Evolutionary conservation across 2,888 invertebrate genomes (phyloP).

Genomic region (Drosophila basisetae): DNA sequence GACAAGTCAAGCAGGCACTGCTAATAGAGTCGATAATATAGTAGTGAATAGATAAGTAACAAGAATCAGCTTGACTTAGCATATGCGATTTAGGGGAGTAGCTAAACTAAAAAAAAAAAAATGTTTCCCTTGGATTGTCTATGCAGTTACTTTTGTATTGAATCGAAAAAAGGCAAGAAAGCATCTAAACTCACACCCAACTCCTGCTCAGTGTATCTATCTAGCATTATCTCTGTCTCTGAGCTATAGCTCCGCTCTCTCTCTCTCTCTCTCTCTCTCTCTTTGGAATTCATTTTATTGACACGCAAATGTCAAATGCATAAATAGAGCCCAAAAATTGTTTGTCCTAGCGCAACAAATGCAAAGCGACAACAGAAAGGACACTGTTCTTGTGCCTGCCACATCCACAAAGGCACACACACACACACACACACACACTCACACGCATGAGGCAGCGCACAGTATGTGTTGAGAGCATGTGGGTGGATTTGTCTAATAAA

Average conservation of each 20-base stretch:
- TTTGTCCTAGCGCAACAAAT: constrained; percentile 77
- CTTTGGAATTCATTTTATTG: constrained; percentile 37
- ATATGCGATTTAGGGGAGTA: neutral
- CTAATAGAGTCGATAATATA: neutral
- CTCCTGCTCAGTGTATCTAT: neutral
- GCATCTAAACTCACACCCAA: neutral
- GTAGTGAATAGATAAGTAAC: neutral
- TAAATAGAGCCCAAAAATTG: constrained; percentile 48
- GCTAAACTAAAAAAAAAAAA: neutral
- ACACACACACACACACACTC: neutral
- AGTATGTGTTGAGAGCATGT: constrained; percentile 60
- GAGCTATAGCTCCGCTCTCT: neutral
- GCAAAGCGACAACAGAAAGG: constrained; percentile 65
- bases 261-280: neutral
- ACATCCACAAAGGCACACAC: neutral
- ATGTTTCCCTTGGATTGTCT: neutral
- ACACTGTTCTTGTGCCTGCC: constrained; percentile 8
- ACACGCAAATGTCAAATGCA: constrained; percentile 79
- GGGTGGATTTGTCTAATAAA: constrained; percentile 69
- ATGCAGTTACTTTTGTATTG: neutral
- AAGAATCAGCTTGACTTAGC: neutral
- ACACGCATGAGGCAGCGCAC: neutral
- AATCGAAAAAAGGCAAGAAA: constrained; percentile 13
- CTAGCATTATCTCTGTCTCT: neutral
- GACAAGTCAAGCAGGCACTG: neutral